Evolutionary conservation across 2,113 vertebrate species (phyloP), one percentile per base, ranked within the genome.

Genomic region (Oophaga pumilio): DNA sequence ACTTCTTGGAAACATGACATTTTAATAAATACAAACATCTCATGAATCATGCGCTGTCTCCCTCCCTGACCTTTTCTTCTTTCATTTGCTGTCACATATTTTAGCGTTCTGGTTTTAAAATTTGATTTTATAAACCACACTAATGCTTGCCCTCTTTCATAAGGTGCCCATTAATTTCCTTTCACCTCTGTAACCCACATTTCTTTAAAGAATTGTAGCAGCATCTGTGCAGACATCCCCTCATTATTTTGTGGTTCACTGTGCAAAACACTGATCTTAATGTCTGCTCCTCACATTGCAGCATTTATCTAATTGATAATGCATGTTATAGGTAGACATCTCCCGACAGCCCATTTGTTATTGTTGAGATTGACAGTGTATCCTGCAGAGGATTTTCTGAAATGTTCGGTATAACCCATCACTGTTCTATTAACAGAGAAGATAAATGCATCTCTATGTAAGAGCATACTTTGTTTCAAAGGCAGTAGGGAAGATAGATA

Each of bases 11-110:
- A 77, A 84, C 81, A 77, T 88, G 80, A 88, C 87, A 88, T 88
- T 88, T 88, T 88, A 88, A 88, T 88, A 88, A 88, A 88, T 88
- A 88, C 82, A 88, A 88, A 84, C 80, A 88, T 88, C 73, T 84
- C 71, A 77, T 83, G 87, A 84, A 88, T 88, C 80, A 77, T 57
- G 53, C 8, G 71, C 86, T 83, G 86, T 87, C 80, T 83, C 26
- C 86, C 79, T 84, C 60, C 18, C 80, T 88, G 87, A 88, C 87
- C 87, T 88, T 88, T 88, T 88, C 87, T 84, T 59, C 87, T 88
- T 84, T 28, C 80, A 88, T 88, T 88, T 84, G 76, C 80, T 88
- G 81, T 84, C 80, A 88, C 81, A 88, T 88, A 88, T 84, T 88
- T 88, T 76, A 84, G 80, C 33, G 52, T 77, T 87, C 66, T 28